Evolutionary conservation across 2,888 invertebrate genomes (phyloP).

Genomic region (Noctua janthina): DNA sequence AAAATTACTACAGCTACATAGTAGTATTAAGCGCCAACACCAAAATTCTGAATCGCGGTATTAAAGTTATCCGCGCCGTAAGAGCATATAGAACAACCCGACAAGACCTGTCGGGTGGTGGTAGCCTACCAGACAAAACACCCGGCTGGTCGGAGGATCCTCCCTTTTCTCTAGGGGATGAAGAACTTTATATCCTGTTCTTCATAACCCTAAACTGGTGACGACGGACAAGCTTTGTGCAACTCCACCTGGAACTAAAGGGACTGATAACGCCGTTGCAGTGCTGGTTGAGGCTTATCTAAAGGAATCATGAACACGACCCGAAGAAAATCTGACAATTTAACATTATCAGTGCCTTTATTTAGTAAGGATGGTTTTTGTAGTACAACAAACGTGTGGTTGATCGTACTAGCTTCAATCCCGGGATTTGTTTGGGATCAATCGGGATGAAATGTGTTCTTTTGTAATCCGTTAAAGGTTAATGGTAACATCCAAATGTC

Average conservation of each 20-base stretch:
- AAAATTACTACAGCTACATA: too few species aligned
- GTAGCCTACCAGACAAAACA: not conserved
- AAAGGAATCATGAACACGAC: not conserved
- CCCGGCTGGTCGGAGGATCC: too few species aligned
- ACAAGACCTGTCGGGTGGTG: not conserved
- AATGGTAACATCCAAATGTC: not conserved
- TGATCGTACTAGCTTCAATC: constrained; percentile 4
- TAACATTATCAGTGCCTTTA: not conserved
- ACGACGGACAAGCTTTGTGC: too few species aligned
- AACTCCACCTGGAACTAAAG: not conserved
- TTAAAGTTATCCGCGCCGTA: too few species aligned
- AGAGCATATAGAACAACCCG: too few species aligned
- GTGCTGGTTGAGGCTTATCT: not conserved
- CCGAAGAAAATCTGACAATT: not conserved
- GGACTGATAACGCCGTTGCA: too few species aligned
- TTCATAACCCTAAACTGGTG: not conserved
- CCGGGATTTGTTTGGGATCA: constrained; percentile 31
- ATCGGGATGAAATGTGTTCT: not conserved
- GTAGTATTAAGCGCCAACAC: too few species aligned
- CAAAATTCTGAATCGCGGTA: too few species aligned
- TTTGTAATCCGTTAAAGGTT: constrained; percentile 15
- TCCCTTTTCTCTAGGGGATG: not conserved
- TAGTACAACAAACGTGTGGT: too few species aligned
- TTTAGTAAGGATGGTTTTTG: not conserved
- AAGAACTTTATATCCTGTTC: not conserved